A percentile compares a stretch with the other conserved stretches of the same genome.
Conservation (phyloP, 2,113 vertebrate genomes). For the Corvus hawaiiensis region DNA sequence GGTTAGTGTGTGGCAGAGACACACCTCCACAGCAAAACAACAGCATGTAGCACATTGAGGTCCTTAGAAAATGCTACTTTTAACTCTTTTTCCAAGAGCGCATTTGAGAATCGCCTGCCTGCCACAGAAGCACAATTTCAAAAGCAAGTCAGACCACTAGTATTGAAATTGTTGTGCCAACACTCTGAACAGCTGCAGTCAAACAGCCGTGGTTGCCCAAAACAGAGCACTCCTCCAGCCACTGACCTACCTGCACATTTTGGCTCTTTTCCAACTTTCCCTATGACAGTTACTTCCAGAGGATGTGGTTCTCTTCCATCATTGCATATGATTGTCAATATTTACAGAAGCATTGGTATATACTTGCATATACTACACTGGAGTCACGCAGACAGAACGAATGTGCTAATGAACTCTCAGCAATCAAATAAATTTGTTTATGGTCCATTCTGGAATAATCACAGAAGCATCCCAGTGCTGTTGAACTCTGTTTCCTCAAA, state of each 20-base stretch:
- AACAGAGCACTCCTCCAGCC: neutral
- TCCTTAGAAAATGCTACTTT: neutral
- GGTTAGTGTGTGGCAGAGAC: neutral
- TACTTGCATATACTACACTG: neutral
- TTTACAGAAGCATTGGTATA: neutral
- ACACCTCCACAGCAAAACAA: neutral
- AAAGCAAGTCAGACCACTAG: neutral
- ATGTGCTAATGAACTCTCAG: neutral
- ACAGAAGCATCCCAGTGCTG: neutral
- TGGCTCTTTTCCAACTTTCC: neutral
- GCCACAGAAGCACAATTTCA: neutral
- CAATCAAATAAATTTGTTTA: neutral
- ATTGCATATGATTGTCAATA: neutral
- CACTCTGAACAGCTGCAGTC: neutral
- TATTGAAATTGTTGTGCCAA: neutral
- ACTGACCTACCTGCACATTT: neutral
- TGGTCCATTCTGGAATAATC: neutral
- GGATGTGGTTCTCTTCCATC: neutral
- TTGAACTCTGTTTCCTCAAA: neutral
- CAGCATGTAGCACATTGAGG: fast-evolving
- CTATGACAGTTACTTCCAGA: neutral
- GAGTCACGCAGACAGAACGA: neutral
- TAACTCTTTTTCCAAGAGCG: neutral
- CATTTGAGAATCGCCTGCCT: neutral
- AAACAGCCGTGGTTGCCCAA: neutral